phyloP scores from a whole-genome alignment of 2,113 vertebrate species.

The Trinectes maculatus region DNA sequence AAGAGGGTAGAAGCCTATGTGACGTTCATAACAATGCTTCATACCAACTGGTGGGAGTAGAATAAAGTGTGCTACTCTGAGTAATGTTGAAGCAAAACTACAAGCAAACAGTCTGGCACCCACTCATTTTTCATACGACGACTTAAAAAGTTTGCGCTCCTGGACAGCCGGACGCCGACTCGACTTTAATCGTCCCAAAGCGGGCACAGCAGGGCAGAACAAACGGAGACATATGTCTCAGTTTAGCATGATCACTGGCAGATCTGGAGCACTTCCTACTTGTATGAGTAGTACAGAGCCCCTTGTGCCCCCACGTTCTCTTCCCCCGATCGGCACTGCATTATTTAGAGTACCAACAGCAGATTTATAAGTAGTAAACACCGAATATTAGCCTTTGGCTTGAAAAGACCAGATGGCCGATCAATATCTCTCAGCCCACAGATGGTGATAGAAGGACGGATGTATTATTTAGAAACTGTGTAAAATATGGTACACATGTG shows the following conservation, averaged over 20 bases:
- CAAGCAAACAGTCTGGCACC: conserved; percentile 57
- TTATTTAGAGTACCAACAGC: conserved; percentile 51
- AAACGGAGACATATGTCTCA: conserved; percentile 79
- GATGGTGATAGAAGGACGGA: conserved; percentile 31
- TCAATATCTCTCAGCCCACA: conserved; percentile 53
- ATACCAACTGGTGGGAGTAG: conserved; percentile 33
- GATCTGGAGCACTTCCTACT: conserved; percentile 64
- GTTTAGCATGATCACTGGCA: conserved; percentile 74
- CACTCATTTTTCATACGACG: conserved; percentile 65
- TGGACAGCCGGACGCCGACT: conserved; percentile 70
- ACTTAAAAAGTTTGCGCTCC: conserved; percentile 69
- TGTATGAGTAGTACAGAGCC: conserved; percentile 23
- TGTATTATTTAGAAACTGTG: conserved; percentile 50
- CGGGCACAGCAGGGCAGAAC: conserved; percentile 56
- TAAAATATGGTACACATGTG: conserved; percentile 3
- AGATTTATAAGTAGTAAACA: conserved; percentile 58
- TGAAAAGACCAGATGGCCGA: conserved; percentile 37
- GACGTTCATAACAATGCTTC: conserved; percentile 53
- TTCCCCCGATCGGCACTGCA: conserved; percentile 30
- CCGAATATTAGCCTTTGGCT: conserved; percentile 59
- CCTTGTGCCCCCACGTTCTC: conserved; percentile 10
- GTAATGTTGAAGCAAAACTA: conserved; percentile 64
- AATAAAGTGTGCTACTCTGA: conserved; percentile 56
- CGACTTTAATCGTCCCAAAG: conserved; percentile 73
- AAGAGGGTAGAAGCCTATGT: conserved; percentile 15